Evolutionary conservation across 2,113 vertebrate species (phyloP).

Genomic region (Syngnathus floridae): DNA sequence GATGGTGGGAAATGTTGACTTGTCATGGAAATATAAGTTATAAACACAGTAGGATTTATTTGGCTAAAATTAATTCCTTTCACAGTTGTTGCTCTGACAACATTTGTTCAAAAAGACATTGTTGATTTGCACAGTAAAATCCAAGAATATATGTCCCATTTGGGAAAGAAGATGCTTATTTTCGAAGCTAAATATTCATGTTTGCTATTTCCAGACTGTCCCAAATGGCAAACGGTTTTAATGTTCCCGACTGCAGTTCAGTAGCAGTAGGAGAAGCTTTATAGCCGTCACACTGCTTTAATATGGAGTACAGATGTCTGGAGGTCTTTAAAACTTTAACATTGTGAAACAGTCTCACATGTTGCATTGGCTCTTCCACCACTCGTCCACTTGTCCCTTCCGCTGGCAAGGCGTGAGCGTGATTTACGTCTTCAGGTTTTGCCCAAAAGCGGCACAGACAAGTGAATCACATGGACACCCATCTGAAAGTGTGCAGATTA

Average conservation of each 20-base stretch:
- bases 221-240: not conserved
- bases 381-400: not conserved
- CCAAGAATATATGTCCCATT: not conserved
- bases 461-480: not conserved
- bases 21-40: not conserved
- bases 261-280: not conserved
- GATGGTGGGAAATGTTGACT: not conserved
- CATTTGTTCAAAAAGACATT: not conserved
- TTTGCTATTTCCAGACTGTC: not conserved
- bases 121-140: conserved; percentile 1
- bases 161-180: not conserved
- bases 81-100: not conserved
- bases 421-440: conserved; percentile 1
- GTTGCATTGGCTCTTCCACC: not conserved
- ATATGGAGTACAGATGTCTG: not conserved
- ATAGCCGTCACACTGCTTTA: not conserved
- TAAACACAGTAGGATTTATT: not conserved
- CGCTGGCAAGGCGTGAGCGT: not conserved
- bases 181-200: not conserved
- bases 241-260: not conserved
- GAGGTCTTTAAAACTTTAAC: not conserved
- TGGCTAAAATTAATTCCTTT: not conserved
- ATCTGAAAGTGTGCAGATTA: conserved; percentile 5
- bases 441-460: not conserved
- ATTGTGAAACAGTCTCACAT: not conserved